Base-by-base conservation (phyloP, 2,888 invertebrate species). In the Tenthredo distinguenda region DNA sequence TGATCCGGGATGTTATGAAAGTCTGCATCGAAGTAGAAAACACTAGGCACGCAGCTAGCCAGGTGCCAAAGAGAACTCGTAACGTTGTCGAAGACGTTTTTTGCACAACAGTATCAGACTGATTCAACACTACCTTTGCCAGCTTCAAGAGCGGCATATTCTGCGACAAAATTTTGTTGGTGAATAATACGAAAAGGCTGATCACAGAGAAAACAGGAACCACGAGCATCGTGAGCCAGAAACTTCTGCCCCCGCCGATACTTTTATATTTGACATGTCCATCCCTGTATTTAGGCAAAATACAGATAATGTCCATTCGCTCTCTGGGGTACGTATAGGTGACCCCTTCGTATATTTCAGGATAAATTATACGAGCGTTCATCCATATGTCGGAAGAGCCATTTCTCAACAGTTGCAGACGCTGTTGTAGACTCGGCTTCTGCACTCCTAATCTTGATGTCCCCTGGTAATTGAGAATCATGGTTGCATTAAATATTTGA, bases 11-110 rank as follows among this genome's bases (percentile, higher is more conserved):
- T 21, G 84, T 71, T n/a, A 84, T 72, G 6, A 68, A 50, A 9
- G 84, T 84, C 37, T 84, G 84, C 10, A 84, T 7, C 50, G n/a
- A 71, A 72, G 84, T 72, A 21, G 84, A 84, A 21, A 18, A 71
- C 43, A 68, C 71, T 9, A 84, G 40, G 9, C 47, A 84, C 3
- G 18, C 21, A 10, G 18, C 10, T 15, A 84, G 26, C 84, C 84
- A 84, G 50, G 47, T 50, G 18, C 68, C 50, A 21, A 84, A 18
- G 18, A 84, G 31, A 71, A 68, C n/a, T 21, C 62, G 81, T 12
- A 81, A n/a, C 5, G 81, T 81, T 12, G 58, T 31, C 21, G 37
- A 62, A 15, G 40, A 62, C 4, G 40, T 34, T 81, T 50, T 50
- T 10, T 62, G 81, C 15, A 26, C 21, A 34, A 84, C 50, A 37